A percentile compares a stretch with the other conserved stretches of the same genome.
Evolutionary conservation across 2,888 invertebrate species (phyloP).

Genomic region (Patella caerulea): DNA sequence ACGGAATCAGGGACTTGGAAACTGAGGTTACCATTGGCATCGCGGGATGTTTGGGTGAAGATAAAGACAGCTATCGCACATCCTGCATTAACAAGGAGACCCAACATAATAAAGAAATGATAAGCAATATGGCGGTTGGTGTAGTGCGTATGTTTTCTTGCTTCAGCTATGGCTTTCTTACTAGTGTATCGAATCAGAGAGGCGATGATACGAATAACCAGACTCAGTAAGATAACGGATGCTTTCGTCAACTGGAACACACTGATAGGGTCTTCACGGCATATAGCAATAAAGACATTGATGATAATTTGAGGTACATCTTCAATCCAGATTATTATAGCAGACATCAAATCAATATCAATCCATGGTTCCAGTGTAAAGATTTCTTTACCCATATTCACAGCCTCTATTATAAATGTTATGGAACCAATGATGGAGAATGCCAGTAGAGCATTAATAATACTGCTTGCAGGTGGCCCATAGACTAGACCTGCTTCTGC

Average conservation of each 20-base stretch:
- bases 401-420: conserved; percentile 38
- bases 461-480: conserved; percentile 40
- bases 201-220: conserved; percentile 49
- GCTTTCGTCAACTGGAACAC: conserved; percentile 55
- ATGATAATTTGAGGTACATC: conserved; percentile 47
- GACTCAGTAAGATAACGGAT: conserved; percentile 47
- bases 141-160: conserved; percentile 33
- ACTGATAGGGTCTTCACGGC: conserved; percentile 57
- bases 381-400: conserved; percentile 38
- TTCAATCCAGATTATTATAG: conserved; percentile 48
- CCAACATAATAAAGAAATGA: conserved; percentile 53
- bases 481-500: conserved; percentile 52
- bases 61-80: conserved; percentile 53
- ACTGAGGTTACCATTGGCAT: conserved; percentile 47
- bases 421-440: conserved; percentile 50
- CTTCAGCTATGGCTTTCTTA: conserved; percentile 28
- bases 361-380: conserved; percentile 38
- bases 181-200: conserved; percentile 47
- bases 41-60: conserved; percentile 57
- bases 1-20: conserved; percentile 53
- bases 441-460: conserved; percentile 37
- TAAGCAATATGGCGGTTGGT: conserved; percentile 49
- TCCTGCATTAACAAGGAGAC: conserved; percentile 48
- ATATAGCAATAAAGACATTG: conserved; percentile 47
- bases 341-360: conserved; percentile 45